Percentiles rank a stretch among this genome's conserved stretches.
Evolutionary conservation across 2,888 invertebrate genomes (phyloP).

Genomic region (Caenorhabditis angaria): DNA sequence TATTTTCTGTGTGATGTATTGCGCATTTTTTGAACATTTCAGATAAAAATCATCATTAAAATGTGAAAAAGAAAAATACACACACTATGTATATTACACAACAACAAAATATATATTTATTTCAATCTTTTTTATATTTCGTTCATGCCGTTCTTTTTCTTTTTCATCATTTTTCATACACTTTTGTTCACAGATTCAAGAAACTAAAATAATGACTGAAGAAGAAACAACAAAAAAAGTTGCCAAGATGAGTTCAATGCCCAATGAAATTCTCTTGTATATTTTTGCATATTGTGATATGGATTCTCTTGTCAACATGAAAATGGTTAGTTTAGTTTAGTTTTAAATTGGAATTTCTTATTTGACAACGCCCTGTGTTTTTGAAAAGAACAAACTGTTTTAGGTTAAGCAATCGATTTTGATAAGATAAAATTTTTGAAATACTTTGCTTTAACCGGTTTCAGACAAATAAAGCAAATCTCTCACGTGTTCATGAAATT

Average conservation of each 20-base stretch:
- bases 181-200: too few species aligned
- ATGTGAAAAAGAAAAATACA: too few species aligned
- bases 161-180: too few species aligned
- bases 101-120: not conserved
- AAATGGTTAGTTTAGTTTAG: not conserved
- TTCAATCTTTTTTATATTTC: not conserved
- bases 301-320: not conserved
- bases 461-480: not conserved
- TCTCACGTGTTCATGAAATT: not conserved
- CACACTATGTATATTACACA: too few species aligned
- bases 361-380: too few species aligned
- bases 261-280: slow-evolving; percentile 5
- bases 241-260: not conserved
- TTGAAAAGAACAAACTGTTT: too few species aligned
- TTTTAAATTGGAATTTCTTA: too few species aligned
- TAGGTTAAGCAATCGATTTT: too few species aligned
- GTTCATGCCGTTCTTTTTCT: too few species aligned
- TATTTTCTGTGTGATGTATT: not conserved
- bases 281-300: not conserved
- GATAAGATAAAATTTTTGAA: too few species aligned
- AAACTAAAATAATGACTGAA: too few species aligned
- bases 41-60: not conserved
- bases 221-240: not conserved
- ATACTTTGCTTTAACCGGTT: too few species aligned
- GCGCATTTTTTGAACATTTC: not conserved